Evolutionary conservation across 2,113 vertebrate species (phyloP), one percentile per base, ranked within the genome.

Genomic region (Phylloscopus whistleri): DNA sequence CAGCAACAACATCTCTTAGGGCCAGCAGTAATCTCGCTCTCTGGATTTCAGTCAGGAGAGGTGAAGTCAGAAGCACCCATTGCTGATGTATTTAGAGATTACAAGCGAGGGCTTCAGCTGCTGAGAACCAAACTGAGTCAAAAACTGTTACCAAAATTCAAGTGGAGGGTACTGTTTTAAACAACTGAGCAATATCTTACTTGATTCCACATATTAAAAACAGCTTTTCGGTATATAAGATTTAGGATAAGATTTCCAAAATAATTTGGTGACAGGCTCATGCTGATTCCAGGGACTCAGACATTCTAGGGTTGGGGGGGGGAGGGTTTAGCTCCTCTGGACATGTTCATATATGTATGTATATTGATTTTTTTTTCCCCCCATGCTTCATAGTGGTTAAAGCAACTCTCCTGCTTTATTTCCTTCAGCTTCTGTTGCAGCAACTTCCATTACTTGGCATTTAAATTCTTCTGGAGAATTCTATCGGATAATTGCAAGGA

Each of bases 61-160:
- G 56, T 95, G 59, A 98, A 96, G 28, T 95, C 98, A 93, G 98
- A 99, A 46, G 98, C 94, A 74, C 98, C 98, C 82, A 97, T 98
- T 91, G 96, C 98, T 46, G 98, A 98, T 58, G 97, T 98, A n/a
- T 97, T 98, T 94, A 98, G 98, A 1, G 98, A 98, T 92, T 52
- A 98, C 98, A 96, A 97, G 98, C 18, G 97, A 98, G 96, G 98
- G 97, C 66, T 99, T 99, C 97, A 97, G 97, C 96, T 98, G 55
- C 98, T 98, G 94, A 98, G 52, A 98, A 98, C 92, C 98, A 98
- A 90, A 96, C 96, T 49, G 98, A 98, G 91, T 39, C 85, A 28
- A 98, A 98, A 91, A 97, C 70, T 83, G 87, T 91, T 94, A 82
- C 33, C 84, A 95, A 82, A 95, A 56, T 20, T 10, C 46, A 97